A percentile compares a stretch with the other conserved stretches of the same genome.
These are phyloP conservation scores for Gallirallus australis DNA, from an alignment of 2,797 vertebrate species.

Conservation along the genomic window DNA sequence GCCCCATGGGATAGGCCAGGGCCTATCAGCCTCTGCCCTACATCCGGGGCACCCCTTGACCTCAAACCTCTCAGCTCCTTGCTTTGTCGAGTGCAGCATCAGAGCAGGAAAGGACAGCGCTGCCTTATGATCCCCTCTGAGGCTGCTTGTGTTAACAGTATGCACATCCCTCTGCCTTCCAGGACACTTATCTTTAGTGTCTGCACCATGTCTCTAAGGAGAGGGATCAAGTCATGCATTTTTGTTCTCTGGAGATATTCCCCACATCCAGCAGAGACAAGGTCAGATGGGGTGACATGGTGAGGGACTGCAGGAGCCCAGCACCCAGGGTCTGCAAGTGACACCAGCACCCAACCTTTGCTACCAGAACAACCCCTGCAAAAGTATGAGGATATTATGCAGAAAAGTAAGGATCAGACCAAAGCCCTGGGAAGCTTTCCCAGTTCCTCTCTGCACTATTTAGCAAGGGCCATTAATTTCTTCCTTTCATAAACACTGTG, in stretches of 20 bases:
- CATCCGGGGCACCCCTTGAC: not conserved
- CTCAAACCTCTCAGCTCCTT: not conserved
- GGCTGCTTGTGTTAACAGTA: accelerated
- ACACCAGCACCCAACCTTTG: not conserved
- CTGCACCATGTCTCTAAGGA: not conserved
- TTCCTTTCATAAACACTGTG: constrained; percentile 55
- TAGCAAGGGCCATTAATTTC: constrained; percentile 32
- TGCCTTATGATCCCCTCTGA: not conserved
- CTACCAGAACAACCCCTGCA: not conserved
- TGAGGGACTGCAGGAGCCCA: accelerated
- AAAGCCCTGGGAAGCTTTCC: constrained; percentile 8
- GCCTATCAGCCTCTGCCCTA: not conserved
- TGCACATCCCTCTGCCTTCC: not conserved
- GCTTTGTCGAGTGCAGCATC: not conserved
- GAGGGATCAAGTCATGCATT: accelerated
- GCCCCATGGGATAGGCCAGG: not conserved
- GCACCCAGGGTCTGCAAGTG: not conserved
- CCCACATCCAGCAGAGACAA: not conserved
- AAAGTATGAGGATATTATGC: not conserved
- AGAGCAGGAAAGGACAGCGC: not conserved
- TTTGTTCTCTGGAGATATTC: not conserved
- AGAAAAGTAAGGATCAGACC: not conserved
- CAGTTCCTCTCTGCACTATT: not conserved
- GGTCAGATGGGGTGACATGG: accelerated
- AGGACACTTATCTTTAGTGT: accelerated